Evolutionary conservation across 2,888 invertebrate genomes (phyloP).

Genomic region (Chymomyza fuscimana): DNA sequence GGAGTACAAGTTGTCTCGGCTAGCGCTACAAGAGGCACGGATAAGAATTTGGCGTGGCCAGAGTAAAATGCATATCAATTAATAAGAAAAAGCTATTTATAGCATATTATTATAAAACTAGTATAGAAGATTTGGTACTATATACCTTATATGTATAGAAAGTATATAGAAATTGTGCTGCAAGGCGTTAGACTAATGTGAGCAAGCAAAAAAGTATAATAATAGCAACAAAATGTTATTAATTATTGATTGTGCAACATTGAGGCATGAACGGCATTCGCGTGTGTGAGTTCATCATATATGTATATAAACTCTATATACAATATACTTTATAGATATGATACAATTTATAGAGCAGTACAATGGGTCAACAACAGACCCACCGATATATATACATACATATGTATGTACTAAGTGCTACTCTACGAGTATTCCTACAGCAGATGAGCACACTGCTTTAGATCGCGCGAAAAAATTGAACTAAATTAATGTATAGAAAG

Average conservation of each 20-base stretch:
- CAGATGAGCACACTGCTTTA: slow-evolving; percentile 57
- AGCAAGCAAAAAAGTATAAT: slow-evolving; percentile 30
- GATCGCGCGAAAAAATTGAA: slow-evolving; percentile 73
- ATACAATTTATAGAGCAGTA: slow-evolving; percentile 50
- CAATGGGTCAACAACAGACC: not conserved
- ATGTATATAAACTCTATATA: not conserved
- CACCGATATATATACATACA: slow-evolving; percentile 29
- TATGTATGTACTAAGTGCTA: slow-evolving; percentile 20
- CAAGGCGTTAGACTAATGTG: slow-evolving; percentile 63
- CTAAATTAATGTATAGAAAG: slow-evolving; percentile 66
- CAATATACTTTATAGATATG: slow-evolving; percentile 20
- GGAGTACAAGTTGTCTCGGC: slow-evolving; percentile 78
- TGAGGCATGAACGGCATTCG: slow-evolving; percentile 19
- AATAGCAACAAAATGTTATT: slow-evolving; percentile 59
- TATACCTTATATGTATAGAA: not conserved
- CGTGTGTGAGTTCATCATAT: slow-evolving; percentile 50
- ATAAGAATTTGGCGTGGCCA: not conserved
- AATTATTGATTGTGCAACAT: slow-evolving; percentile 70
- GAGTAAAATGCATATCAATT: slow-evolving; percentile 49
- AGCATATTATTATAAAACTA: slow-evolving; percentile 10
- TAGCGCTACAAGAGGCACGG: slow-evolving; percentile 68
- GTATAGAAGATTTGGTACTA: not conserved
- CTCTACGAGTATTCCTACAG: too few relatives aligned
- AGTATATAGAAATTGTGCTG: not conserved
- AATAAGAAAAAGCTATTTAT: not conserved